Evolutionary conservation across 2,797 vertebrate species (phyloP).

Genomic region (Anguilla pacifica): DNA sequence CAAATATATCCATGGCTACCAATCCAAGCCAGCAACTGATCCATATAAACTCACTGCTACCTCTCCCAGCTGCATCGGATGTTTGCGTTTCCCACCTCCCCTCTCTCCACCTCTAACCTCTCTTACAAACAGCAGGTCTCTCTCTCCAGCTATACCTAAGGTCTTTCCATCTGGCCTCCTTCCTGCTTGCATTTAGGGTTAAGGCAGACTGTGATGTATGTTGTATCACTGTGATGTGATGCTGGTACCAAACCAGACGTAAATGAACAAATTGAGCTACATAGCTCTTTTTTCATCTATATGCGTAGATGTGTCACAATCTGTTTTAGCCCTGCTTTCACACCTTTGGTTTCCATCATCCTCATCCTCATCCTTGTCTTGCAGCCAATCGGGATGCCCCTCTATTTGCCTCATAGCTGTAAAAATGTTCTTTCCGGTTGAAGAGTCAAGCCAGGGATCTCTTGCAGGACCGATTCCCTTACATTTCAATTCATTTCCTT

Average conservation of each 20-base stretch:
- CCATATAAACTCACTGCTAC: conserved; percentile 35
- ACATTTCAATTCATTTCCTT: background rate
- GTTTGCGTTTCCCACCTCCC: conserved; percentile 17
- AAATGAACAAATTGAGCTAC: background rate
- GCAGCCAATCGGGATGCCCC: background rate
- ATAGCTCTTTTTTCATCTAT: background rate
- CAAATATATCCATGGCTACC: background rate
- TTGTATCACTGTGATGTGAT: background rate
- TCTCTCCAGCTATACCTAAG: background rate
- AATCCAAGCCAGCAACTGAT: background rate
- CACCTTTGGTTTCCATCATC: background rate
- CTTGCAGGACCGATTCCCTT: background rate
- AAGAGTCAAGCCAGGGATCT: background rate
- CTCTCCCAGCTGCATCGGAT: conserved; percentile 37
- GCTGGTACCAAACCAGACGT: background rate
- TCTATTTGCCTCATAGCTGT: background rate
- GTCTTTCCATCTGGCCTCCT: no score
- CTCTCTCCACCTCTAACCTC: background rate
- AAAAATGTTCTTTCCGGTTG: background rate
- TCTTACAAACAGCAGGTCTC: background rate
- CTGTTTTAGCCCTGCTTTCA: background rate
- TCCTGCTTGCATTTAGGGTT: no score
- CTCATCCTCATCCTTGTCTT: background rate
- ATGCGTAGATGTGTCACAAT: background rate
- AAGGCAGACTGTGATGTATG: background rate